Evolutionary conservation across 2,797 vertebrate species (phyloP).

Genomic region (Pangasius sanitwongsei): DNA sequence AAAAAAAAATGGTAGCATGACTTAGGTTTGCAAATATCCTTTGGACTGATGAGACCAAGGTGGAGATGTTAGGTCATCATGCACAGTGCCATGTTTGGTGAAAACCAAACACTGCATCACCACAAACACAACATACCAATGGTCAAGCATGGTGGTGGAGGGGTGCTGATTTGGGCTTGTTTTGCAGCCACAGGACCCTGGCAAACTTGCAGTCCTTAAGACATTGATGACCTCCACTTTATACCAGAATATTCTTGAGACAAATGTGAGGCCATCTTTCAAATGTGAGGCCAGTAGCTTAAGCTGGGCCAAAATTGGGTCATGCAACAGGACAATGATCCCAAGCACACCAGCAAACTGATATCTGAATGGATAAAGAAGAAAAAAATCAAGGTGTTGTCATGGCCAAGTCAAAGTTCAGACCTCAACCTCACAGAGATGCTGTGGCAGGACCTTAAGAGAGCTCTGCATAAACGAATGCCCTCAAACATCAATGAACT

Average conservation of each 20-base stretch:
- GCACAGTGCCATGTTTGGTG: background rate
- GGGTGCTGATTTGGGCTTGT: background rate
- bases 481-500: background rate
- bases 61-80: background rate
- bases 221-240: background rate
- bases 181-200: background rate
- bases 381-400: background rate
- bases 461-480: background rate
- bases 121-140: background rate
- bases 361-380: background rate
- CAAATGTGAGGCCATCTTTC: background rate
- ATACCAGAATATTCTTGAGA: background rate
- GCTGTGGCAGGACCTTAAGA: background rate
- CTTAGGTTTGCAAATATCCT: background rate
- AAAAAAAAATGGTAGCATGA: background rate
- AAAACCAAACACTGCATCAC: background rate
- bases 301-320: background rate
- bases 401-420: background rate
- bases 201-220: background rate
- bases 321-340: background rate
- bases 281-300: background rate
- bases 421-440: background rate
- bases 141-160: background rate
- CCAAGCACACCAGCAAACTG: background rate
- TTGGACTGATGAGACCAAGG: background rate